These are phyloP conservation scores for Parnassius mnemosyne DNA, from an alignment of 2,888 invertebrate species.

Conservation along the genomic window DNA sequence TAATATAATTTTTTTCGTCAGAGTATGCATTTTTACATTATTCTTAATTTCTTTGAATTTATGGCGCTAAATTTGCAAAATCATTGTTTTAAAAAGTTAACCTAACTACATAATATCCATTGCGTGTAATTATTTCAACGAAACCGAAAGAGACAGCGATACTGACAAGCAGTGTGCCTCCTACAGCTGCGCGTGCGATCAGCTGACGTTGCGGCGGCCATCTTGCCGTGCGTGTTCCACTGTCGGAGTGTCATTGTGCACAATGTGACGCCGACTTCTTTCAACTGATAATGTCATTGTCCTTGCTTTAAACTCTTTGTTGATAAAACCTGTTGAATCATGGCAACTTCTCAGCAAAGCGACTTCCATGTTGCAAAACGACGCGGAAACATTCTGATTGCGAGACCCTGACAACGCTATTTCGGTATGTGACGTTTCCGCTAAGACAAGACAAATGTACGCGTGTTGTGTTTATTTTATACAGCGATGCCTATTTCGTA, in stretches of 20 bases:
- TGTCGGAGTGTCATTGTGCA: conserved; percentile 70
- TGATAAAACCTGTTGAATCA: conserved; percentile 44
- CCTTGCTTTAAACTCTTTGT: conserved; percentile 49
- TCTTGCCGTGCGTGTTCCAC: conserved; percentile 70
- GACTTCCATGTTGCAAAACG: conserved; percentile 55
- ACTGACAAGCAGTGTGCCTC: conserved; percentile 39
- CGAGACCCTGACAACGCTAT: conserved; percentile 70
- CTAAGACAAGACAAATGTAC: conserved; percentile 22
- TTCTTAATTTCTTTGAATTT: neutral
- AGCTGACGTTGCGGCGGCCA: conserved; percentile 76
- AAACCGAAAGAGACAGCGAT: conserved; percentile 63
- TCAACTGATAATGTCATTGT: conserved; percentile 72
- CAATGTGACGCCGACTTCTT: conserved; percentile 67
- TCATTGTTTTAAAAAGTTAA: conserved; percentile 61
- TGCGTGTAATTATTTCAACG: conserved; percentile 47
- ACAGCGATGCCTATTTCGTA: conserved; percentile 33
- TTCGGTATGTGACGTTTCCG: conserved; percentile 66
- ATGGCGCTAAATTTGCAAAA: conserved; percentile 8
- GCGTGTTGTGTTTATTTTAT: conserved; percentile 6
- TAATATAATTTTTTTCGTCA: too few species aligned
- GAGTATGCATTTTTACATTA: too few species aligned
- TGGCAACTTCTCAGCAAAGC: conserved; percentile 34
- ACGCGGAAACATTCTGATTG: conserved; percentile 56
- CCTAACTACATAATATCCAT: conserved; percentile 43
- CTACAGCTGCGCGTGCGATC: conserved; percentile 73